Evolutionary conservation across 2,888 invertebrate species (phyloP), one percentile per base, ranked within the genome.

Genomic region (Coelinius sp.): DNA sequence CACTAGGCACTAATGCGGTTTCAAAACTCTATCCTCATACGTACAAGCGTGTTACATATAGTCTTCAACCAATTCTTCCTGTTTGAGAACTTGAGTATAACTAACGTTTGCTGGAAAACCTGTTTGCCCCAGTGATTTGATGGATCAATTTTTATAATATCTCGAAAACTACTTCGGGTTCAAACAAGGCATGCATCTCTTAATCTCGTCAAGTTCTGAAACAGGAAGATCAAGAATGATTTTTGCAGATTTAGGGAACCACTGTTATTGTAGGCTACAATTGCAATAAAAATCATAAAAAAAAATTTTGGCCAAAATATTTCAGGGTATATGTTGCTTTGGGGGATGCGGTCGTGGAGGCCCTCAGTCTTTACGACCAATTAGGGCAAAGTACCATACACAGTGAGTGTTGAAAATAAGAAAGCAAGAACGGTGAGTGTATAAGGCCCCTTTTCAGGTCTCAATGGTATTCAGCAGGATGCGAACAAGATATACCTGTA

Each of bases 341-440:
- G 41, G n/a, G 59, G 71, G 67, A 71, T 63, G 67, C 62, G 62
- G 59, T 68, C 56, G 68, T 68, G 66, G 72, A 72, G 56, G 66
- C 71, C 52, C 69, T 56, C 65, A 66, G 46, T 76, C 76, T 83
- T 83, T 82, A 83, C 80, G 83, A 80, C 82, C 83, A 83, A 83
- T 83, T 83, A 83, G 81, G 79, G 20, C 20, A 49, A 14, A 49
- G 46, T 49, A 49, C 20, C 46, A 49, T 20, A 20, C 46, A 49
- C 46, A 3, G 8, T 2, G 46, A 81, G 77, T 59, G 70, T 44
- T 71, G 65, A 63, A 68, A 68, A 38, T 35, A 62, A 63, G 52
- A 71, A 25, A 63, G 25, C 62, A 38, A 62, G 62, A 64, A n/a
- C 67, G 20, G 17, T 59, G 44, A 24, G 41, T 27, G 17, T 64